Conservation (phyloP, 2,888 invertebrate genomes). For the Epirrita christyi region DNA sequence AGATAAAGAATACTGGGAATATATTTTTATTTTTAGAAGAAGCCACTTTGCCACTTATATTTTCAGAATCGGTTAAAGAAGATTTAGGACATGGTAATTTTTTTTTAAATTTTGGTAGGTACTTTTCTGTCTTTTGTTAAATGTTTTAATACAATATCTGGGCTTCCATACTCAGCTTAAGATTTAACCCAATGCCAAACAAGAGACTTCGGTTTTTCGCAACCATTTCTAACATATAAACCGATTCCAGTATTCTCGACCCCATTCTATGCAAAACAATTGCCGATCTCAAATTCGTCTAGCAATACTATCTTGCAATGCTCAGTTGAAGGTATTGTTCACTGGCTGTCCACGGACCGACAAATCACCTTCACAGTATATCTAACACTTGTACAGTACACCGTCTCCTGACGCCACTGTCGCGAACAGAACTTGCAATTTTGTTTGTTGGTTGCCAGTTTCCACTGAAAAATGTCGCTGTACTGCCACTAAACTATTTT, state of each 20-base stretch:
- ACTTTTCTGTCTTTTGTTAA: no score
- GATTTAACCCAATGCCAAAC: no score
- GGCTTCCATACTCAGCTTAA: no score
- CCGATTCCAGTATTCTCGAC: neutral
- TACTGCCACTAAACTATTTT: constrained; percentile 20
- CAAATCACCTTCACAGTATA: constrained; percentile 22
- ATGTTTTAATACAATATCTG: no score
- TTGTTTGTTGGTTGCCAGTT: constrained; percentile 37
- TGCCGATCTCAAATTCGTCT: neutral
- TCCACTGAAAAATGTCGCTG: constrained; percentile 33
- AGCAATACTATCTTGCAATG: constrained; percentile 1
- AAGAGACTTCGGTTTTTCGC: no score
- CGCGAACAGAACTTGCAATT: constrained; percentile 33
- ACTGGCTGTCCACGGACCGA: constrained; percentile 16
- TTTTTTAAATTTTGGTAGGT: no score
- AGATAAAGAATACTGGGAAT: no score
- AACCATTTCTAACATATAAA: no score
- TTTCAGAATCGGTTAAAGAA: no score
- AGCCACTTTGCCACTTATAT: no score
- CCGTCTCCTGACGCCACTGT: constrained; percentile 32
- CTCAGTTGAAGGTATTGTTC: constrained; percentile 28
- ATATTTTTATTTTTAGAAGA: no score
- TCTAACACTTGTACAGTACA: constrained; percentile 19
- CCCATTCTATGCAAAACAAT: constrained; percentile 3
- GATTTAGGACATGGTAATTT: no score